These are phyloP conservation scores for Pantala flavescens DNA, from an alignment of 1,140 invertebrate species.

Conservation along the genomic window DNA sequence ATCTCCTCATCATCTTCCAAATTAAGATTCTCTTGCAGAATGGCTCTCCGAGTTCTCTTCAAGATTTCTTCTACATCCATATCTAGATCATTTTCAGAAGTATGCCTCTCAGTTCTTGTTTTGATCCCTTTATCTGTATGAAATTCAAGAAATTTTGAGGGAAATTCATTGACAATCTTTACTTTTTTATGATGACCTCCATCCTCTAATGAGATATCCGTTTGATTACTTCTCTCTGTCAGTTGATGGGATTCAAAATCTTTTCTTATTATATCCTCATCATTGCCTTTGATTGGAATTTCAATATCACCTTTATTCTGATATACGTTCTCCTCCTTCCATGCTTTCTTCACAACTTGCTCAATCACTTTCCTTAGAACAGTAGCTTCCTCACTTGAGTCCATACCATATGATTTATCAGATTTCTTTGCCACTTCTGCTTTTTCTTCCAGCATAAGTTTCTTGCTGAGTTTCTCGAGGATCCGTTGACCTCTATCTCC, in stretches of 20 bases:
- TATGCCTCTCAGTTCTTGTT: background rate
- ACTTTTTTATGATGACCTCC: background rate
- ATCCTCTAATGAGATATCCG: too few relatives aligned
- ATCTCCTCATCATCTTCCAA: background rate
- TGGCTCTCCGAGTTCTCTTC: background rate
- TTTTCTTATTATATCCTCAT: background rate
- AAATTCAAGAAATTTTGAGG: background rate
- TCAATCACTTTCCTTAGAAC: background rate
- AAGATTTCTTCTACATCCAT: background rate
- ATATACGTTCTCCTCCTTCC: background rate
- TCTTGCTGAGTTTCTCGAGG: background rate
- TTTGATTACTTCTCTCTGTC: too few relatives aligned
- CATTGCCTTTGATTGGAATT: background rate
- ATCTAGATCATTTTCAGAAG: background rate
- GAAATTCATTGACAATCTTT: background rate
- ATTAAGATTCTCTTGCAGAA: background rate
- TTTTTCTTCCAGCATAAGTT: background rate
- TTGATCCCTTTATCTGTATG: background rate
- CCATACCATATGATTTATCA: background rate
- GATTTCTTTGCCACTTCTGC: background rate
- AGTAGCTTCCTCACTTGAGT: background rate
- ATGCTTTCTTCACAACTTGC: background rate
- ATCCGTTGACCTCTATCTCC: background rate
- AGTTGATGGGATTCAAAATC: background rate
- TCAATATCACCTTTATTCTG: background rate